These are phyloP conservation scores for Halichondria panicea DNA, from an alignment of 37 sponge, comb jelly and placozoan species.

Conservation along the genomic window DNA sequence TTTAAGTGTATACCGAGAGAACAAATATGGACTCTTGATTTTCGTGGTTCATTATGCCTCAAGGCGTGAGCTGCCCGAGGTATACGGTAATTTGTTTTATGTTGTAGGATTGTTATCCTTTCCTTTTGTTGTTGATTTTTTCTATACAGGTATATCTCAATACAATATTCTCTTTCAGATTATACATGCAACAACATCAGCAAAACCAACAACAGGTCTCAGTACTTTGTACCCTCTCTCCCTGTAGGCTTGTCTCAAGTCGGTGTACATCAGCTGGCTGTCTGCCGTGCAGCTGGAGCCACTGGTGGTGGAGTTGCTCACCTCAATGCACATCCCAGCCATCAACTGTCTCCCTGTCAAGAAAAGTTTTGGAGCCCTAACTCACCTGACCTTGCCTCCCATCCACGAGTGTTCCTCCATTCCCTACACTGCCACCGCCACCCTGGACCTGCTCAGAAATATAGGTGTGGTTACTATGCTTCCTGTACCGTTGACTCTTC, in stretches of 20 bases:
- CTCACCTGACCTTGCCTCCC: conserved; percentile 38
- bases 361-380: conserved; percentile 37
- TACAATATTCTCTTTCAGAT: neutral
- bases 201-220: too few relatives aligned
- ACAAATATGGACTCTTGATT: too few relatives aligned
- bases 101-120: neutral
- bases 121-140: neutral
- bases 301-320: conserved; percentile 35
- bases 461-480: conserved; percentile 39
- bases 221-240: neutral
- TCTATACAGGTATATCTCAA: neutral
- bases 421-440: conserved; percentile 55
- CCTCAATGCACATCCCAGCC: conserved; percentile 20
- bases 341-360: conserved; percentile 38
- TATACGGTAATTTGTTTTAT: neutral
- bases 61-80: neutral
- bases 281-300: conserved; percentile 9
- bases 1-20: neutral
- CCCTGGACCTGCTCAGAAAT: conserved; percentile 41
- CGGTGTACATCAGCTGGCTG: conserved; percentile 36
- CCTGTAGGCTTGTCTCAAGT: conserved; percentile 41
- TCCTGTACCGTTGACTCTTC: too few relatives aligned
- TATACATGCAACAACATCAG: too few relatives aligned
- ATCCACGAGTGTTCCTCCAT: conserved; percentile 21
- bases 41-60: neutral